Percentiles rank a stretch among this genome's conserved stretches.
These are phyloP conservation scores for Bostrychus sinensis DNA, from an alignment of 2,113 vertebrate genomes.

Conservation along the genomic window DNA sequence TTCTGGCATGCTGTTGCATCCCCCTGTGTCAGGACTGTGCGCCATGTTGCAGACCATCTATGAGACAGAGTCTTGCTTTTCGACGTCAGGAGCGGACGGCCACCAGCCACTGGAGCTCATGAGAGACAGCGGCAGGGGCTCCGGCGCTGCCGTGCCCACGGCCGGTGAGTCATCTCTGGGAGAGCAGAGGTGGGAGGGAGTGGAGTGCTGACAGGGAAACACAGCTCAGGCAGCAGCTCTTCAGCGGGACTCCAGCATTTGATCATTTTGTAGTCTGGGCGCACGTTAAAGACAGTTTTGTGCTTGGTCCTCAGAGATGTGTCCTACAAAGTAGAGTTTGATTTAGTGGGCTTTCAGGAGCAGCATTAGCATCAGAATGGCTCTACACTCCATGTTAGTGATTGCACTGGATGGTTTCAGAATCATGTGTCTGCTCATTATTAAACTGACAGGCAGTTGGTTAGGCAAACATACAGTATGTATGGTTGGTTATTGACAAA, in stretches of 20 bases:
- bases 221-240: slow-evolving; percentile 1
- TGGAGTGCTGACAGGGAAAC: background rate
- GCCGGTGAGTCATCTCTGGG: slow-evolving; percentile 72
- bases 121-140: slow-evolving; percentile 60
- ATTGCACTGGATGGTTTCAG: too few relatives aligned
- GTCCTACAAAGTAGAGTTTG: slow-evolving; percentile 5
- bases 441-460: too few relatives aligned
- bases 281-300: slow-evolving; percentile 12
- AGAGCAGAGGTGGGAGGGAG: slow-evolving; percentile 18
- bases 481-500: too few relatives aligned
- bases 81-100: slow-evolving; percentile 58
- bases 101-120: slow-evolving; percentile 74
- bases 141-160: slow-evolving; percentile 65
- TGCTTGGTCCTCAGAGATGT: slow-evolving; percentile 9
- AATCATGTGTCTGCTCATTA: background rate
- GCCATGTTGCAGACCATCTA: slow-evolving; percentile 78
- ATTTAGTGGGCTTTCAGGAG: slow-evolving; percentile 4
- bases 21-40: slow-evolving; percentile 74
- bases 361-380: background rate
- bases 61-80: slow-evolving; percentile 75
- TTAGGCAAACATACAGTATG: too few relatives aligned
- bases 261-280: background rate
- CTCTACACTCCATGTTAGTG: background rate
- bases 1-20: slow-evolving; percentile 72
- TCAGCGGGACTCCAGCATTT: background rate